Evolutionary conservation across 2,797 vertebrate species (phyloP).

Genomic region (Sebastes taczanowskii): DNA sequence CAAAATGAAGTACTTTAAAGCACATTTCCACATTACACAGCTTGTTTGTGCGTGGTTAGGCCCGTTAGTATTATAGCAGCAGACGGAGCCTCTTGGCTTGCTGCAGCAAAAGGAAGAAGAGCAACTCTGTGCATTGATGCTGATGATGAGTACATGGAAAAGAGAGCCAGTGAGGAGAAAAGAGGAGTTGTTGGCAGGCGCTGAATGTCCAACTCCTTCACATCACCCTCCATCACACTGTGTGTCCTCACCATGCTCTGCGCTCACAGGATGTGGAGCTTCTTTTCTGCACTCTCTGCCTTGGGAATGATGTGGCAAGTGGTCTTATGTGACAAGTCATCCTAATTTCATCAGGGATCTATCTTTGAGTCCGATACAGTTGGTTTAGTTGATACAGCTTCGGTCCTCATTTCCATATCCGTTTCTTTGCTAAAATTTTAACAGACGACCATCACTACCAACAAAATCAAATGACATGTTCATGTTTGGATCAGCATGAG

Average conservation of each 20-base stretch:
- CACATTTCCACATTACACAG: constrained; percentile 35
- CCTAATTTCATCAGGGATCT: background rate
- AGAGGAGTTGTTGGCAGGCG: constrained; percentile 69
- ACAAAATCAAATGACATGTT: background rate
- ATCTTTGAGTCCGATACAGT: background rate
- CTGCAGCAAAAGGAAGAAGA: constrained; percentile 60
- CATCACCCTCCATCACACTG: constrained; percentile 38
- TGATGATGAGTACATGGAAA: constrained; percentile 59
- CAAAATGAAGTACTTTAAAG: constrained; percentile 14
- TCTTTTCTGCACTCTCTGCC: constrained; percentile 39
- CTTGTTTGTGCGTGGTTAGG: constrained; percentile 16
- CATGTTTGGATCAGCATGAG: background rate
- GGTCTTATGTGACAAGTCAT: background rate
- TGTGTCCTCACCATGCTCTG: constrained; percentile 27
- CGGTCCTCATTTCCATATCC: background rate
- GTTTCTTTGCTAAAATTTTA: background rate
- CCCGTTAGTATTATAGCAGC: constrained; percentile 28
- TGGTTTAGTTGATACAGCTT: background rate
- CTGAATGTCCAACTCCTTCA: constrained; percentile 70
- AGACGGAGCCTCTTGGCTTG: constrained; percentile 49
- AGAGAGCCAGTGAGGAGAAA: constrained; percentile 30
- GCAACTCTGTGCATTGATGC: constrained; percentile 73
- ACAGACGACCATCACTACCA: background rate
- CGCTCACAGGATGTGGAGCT: constrained; percentile 52
- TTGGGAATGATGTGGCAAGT: constrained; percentile 39